phyloP scores from a whole-genome alignment of 2,888 invertebrate genomes.

The Mechanitis mazaeus region DNA sequence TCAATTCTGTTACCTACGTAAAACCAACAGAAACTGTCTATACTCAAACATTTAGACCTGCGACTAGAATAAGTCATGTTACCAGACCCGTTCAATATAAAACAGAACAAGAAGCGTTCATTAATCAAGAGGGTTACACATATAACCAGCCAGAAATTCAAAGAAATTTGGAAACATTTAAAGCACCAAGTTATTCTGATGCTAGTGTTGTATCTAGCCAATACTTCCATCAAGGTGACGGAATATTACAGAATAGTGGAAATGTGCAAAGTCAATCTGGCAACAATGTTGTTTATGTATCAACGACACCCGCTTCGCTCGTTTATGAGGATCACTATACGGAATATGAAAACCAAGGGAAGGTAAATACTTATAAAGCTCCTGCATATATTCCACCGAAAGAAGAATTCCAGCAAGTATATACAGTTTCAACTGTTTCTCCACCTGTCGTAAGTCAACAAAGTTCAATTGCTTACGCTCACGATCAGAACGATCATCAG shows the following conservation, averaged over 20 bases:
- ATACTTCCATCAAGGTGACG: slow-evolving; percentile 44
- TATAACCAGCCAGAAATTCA: slow-evolving; percentile 66
- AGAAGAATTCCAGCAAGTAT: slow-evolving; percentile 47
- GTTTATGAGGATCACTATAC: slow-evolving; percentile 61
- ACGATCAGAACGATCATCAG: slow-evolving; percentile 46
- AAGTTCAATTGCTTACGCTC: slow-evolving; percentile 41
- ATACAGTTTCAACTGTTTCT: slow-evolving; percentile 45
- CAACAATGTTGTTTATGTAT: slow-evolving; percentile 52
- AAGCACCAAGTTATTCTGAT: slow-evolving; percentile 54
- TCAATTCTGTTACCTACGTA: slow-evolving; percentile 52
- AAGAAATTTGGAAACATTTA: slow-evolving; percentile 47
- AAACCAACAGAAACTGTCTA: slow-evolving; percentile 52
- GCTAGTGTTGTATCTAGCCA: slow-evolving; percentile 65
- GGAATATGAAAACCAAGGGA: slow-evolving; percentile 50
- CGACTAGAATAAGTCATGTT: slow-evolving; percentile 49
- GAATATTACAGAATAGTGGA: slow-evolving; percentile 34
- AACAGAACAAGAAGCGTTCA: slow-evolving; percentile 38
- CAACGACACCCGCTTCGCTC: slow-evolving; percentile 58
- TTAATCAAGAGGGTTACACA: slow-evolving; percentile 51
- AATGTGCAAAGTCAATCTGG: slow-evolving; percentile 42
- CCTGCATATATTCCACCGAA: slow-evolving; percentile 46
- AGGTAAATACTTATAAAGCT: slow-evolving; percentile 45
- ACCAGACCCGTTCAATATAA: slow-evolving; percentile 48
- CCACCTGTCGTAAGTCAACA: slow-evolving; percentile 46
- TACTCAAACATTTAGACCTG: slow-evolving; percentile 53